A percentile compares a stretch with the other conserved stretches of the same genome.
phyloP scores from a whole-genome alignment of 2,797 vertebrate species.

The Chaenodraco wilsoni region DNA sequence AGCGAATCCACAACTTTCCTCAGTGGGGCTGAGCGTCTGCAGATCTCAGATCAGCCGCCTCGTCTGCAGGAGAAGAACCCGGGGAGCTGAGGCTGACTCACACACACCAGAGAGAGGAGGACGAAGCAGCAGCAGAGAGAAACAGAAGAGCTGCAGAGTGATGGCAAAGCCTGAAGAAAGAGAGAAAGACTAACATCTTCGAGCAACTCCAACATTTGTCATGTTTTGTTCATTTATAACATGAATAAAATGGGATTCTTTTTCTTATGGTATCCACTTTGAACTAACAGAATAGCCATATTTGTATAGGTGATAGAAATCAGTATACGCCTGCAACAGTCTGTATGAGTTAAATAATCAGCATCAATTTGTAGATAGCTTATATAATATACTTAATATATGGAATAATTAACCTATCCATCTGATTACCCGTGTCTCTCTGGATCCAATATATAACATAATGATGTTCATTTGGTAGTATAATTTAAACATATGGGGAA shows the following conservation, averaged over 20 bases:
- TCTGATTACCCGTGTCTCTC: neutral
- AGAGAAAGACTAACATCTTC: constrained; percentile 10
- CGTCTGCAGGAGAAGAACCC: constrained; percentile 48
- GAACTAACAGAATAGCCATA: constrained; percentile 7
- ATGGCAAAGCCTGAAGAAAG: constrained; percentile 14
- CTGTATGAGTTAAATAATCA: constrained; percentile 12
- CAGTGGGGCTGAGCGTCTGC: constrained; percentile 33
- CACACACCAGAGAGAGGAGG: neutral
- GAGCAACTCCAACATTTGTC: constrained; percentile 19
- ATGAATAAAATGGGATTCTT: constrained; percentile 20
- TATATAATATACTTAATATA: constrained; percentile 17
- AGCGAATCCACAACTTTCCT: constrained; percentile 41
- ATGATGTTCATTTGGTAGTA: neutral
- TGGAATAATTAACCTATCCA: constrained; percentile 14
- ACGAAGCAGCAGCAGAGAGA: constrained; percentile 27
- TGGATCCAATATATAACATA: neutral
- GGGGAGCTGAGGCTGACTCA: constrained; percentile 35
- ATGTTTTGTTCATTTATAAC: constrained; percentile 10
- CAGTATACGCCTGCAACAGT: neutral
- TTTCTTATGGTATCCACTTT: constrained; percentile 8
- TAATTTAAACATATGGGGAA: constrained; percentile 8
- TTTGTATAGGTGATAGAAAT: neutral
- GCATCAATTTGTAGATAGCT: constrained; percentile 9
- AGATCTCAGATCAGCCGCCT: constrained; percentile 41
- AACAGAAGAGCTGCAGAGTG: constrained; percentile 43